phyloP scores from a whole-genome alignment of 2,797 vertebrate species.

The Jordanella pulchra region DNA sequence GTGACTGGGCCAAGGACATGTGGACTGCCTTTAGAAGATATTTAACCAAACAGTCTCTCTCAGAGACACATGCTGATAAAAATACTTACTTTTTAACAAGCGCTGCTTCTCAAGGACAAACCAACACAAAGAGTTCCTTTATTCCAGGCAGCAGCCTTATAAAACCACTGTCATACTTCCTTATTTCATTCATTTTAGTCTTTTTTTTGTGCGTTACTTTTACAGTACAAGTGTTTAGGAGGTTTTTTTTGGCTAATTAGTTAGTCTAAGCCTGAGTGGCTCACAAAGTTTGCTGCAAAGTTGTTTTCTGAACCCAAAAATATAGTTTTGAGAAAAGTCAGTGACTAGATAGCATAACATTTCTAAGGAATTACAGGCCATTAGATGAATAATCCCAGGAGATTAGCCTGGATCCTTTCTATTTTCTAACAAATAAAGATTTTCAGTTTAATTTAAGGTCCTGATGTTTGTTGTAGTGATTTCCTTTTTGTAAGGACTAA shows the following conservation, averaged over 20 bases:
- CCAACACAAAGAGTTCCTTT: constrained; percentile 73
- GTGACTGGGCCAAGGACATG: constrained; percentile 67
- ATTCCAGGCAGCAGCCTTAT: constrained; percentile 51
- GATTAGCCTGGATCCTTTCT: background rate
- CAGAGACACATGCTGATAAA: constrained; percentile 62
- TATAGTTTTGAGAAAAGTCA: background rate
- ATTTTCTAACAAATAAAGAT: too few species aligned
- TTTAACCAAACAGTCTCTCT: constrained; percentile 56
- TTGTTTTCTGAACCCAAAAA: background rate
- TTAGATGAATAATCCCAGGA: background rate
- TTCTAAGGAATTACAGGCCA: too few species aligned
- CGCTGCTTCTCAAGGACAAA: constrained; percentile 72
- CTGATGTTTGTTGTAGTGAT: background rate
- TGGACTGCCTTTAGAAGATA: constrained; percentile 61
- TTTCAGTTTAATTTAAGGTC: background rate
- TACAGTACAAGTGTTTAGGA: background rate
- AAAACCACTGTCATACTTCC: constrained; percentile 41
- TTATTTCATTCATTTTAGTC: constrained; percentile 35
- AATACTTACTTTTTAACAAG: constrained; percentile 78
- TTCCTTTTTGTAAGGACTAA: background rate
- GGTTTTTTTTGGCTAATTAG: too few species aligned
- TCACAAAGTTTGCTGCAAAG: background rate
- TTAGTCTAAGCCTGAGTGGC: background rate
- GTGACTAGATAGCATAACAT: background rate
- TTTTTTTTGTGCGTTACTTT: constrained; percentile 30